phyloP scores from a whole-genome alignment of 2,113 vertebrate genomes.

The Mus pahari region DNA sequence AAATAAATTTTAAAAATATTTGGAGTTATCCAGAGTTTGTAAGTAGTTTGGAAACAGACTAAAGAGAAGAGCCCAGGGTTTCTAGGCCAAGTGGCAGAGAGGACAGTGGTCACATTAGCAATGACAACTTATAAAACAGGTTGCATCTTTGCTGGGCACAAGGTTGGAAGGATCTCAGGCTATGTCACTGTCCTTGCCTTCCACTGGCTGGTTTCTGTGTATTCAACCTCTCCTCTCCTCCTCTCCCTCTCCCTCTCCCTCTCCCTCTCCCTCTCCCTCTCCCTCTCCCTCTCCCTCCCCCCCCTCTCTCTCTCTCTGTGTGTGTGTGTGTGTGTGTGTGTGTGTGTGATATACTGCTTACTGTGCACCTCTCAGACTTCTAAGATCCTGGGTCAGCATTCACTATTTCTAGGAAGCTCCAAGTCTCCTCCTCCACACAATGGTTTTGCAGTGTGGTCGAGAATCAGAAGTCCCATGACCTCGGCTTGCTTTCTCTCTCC shows the following conservation, averaged over 20 bases:
- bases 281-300: background rate
- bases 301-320: too few species aligned
- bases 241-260: too few species aligned
- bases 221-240: background rate
- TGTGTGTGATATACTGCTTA: background rate
- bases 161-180: background rate
- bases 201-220: background rate
- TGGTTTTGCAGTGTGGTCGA: background rate
- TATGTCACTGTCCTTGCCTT: background rate
- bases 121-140: accelerated
- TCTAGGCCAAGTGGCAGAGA: background rate
- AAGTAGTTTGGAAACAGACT: background rate
- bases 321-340: background rate
- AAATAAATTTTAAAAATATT: background rate
- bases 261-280: background rate
- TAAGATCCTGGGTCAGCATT: background rate
- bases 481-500: background rate
- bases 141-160: background rate
- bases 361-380: background rate
- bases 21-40: background rate
- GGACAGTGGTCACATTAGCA: background rate
- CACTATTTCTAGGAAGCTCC: background rate
- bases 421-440: background rate
- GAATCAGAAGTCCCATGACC: background rate
- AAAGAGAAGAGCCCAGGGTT: background rate